Conservation (phyloP, 2,888 invertebrate species). For the Latrodectus hesperus region DNA sequence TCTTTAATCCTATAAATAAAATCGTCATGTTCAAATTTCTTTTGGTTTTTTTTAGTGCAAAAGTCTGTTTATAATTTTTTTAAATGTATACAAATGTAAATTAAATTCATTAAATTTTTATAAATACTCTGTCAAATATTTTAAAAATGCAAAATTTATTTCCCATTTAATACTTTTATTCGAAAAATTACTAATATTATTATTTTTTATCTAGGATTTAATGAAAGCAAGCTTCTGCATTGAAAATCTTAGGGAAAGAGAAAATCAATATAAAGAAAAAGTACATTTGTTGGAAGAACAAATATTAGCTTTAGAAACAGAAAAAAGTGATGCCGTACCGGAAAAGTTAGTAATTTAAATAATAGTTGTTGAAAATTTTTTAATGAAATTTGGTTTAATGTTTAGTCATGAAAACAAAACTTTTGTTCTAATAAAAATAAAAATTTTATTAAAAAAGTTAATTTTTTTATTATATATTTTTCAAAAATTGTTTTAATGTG, state of each 20-base stretch:
- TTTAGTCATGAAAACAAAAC: too few relatives aligned
- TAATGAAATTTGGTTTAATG: too few relatives aligned
- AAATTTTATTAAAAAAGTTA: too few relatives aligned
- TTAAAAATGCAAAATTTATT: neutral
- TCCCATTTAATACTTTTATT: neutral
- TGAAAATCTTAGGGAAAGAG: conserved; percentile 37
- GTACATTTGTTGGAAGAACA: conserved; percentile 26
- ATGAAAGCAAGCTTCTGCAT: conserved; percentile 31
- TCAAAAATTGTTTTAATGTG: too few relatives aligned
- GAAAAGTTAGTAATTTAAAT: conserved; percentile 28
- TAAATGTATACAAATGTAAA: neutral
- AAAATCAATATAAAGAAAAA: conserved; percentile 22
- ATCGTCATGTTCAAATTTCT: too few relatives aligned
- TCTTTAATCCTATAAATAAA: too few relatives aligned
- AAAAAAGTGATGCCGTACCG: conserved; percentile 30
- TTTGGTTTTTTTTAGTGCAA: too few relatives aligned
- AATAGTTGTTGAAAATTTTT: too few relatives aligned
- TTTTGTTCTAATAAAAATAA: too few relatives aligned
- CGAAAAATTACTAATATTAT: too few relatives aligned
- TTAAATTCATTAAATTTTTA: neutral
- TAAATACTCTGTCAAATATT: neutral
- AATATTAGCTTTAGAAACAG: conserved; percentile 29
- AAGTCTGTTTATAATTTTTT: too few relatives aligned
- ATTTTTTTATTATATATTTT: too few relatives aligned
- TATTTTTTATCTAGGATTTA: conserved; percentile 8